These are phyloP conservation scores for Grammatotria lemairii DNA, from an alignment of 2,113 vertebrate genomes.

Conservation along the genomic window DNA sequence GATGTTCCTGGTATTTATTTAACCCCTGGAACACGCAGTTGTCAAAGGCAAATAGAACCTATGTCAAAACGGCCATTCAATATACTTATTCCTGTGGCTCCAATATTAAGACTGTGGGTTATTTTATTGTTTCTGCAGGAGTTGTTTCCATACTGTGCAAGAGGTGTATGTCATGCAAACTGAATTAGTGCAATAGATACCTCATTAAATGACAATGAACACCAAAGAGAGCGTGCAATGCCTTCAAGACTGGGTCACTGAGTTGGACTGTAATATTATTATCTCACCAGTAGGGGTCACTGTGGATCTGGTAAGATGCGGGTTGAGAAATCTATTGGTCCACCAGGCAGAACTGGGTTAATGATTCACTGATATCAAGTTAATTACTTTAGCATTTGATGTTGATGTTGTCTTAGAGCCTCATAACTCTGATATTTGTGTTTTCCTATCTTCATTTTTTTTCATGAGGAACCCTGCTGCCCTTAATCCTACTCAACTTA, in stretches of 20 bases:
- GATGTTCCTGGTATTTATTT: neutral
- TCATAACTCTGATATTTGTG: neutral
- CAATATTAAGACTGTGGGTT: neutral
- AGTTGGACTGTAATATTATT: neutral
- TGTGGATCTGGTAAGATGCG: slow-evolving; percentile 21
- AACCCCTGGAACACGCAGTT: neutral
- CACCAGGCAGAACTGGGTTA: slow-evolving; percentile 37
- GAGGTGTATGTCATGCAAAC: neutral
- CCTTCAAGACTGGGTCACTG: neutral
- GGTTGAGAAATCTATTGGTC: neutral
- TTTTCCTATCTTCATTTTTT: neutral
- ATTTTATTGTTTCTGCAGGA: neutral
- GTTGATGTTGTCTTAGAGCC: neutral
- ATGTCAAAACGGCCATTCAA: neutral
- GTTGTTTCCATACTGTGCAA: neutral
- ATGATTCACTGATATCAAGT: slow-evolving; percentile 17
- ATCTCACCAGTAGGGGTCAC: slow-evolving; percentile 40
- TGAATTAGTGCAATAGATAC: neutral
- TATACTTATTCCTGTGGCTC: neutral
- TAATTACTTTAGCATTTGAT: slow-evolving; percentile 1
- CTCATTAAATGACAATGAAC: neutral
- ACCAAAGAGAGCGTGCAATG: neutral
- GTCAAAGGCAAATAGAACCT: neutral
- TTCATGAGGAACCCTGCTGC: rapidly evolving
- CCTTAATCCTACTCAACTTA: neutral